Base-by-base conservation (phyloP, 2,113 vertebrate species). In the Tretioscincus oriximinensis region DNA sequence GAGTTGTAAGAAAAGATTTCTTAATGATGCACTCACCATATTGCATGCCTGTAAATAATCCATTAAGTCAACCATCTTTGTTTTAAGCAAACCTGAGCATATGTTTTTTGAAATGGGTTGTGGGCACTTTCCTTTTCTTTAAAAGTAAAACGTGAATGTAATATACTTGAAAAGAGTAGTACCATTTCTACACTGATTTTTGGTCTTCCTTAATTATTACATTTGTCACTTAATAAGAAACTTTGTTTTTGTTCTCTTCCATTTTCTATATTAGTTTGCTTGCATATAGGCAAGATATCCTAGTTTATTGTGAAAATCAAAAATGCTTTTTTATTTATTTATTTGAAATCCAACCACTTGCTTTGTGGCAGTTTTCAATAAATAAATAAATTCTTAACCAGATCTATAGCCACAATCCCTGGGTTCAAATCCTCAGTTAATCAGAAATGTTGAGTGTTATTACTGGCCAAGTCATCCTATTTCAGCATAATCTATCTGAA, bases 1-100 rank as follows among this genome's bases (percentile, higher is more conserved):
- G 93, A 96, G 90, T 94, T 93, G 89, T 95, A 88, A 89, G 89
- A 93, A 93, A 82, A 90, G 88, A 92, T 87, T 94, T 94, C 87
- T 88, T 94, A 95, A 95, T 93, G 92, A 93, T 90, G 88, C 74
- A 88, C 74, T 90, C 95, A 87, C 93, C 93, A 94, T 95, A 95
- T 94, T 95, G 92, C 86, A 81, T 0, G 86, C 70, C 88, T 95
- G 91, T 95, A 96, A 95, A 96, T 96, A 95, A 95, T 95, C 95
- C 92, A 95, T 94, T 95, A 95, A 96, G 90, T 92, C 94, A 96
- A 92, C 93, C 88, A 94, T 86, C 90, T 95, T 96, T 95, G 87
- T 95, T 95, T 94, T 95, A 95, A 95, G 91, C 93, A 95, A 95
- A 95, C 90, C 94, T 61, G 88, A 95, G 91, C 94, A 96, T 94